A percentile compares a stretch with the other conserved stretches of the same genome.
Conservation (phyloP, 2,797 vertebrate species). For the Paguma larvata region DNA sequence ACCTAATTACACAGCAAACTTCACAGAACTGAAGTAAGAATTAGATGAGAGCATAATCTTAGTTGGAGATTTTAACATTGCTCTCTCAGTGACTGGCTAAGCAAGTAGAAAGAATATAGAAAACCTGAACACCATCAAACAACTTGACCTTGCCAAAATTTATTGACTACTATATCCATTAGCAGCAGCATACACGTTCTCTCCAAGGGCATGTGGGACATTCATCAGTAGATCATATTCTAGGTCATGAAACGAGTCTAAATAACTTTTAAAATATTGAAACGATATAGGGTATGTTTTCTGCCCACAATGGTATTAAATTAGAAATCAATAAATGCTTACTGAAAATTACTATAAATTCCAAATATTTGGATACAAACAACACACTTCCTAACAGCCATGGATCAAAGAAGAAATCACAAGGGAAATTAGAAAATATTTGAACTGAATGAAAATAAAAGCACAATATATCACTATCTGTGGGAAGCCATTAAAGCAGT, state of each 20-base stretch:
- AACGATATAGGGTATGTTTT: neutral
- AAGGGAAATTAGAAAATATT: neutral
- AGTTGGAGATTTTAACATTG: neutral
- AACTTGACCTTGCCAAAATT: slow-evolving; percentile 24
- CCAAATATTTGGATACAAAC: slow-evolving; percentile 1
- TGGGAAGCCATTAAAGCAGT: neutral
- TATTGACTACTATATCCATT: neutral
- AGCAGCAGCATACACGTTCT: neutral
- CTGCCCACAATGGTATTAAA: neutral
- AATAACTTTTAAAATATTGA: neutral
- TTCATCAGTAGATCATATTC: neutral
- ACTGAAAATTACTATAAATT: neutral
- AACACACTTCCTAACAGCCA: neutral
- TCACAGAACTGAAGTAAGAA: neutral
- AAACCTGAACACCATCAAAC: neutral
- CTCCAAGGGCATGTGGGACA: neutral
- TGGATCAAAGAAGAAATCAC: neutral
- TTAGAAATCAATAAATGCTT: slow-evolving; percentile 34
- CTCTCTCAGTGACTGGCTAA: neutral
- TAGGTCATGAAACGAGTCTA: neutral
- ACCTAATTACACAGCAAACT: neutral
- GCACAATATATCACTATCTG: neutral
- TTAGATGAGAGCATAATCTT: neutral
- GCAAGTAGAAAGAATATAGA: neutral
- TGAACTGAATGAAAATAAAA: neutral